Evolutionary conservation across 2,113 vertebrate species (phyloP), one percentile per base, ranked within the genome.

Genomic region (Rhinoptilus africanus): DNA sequence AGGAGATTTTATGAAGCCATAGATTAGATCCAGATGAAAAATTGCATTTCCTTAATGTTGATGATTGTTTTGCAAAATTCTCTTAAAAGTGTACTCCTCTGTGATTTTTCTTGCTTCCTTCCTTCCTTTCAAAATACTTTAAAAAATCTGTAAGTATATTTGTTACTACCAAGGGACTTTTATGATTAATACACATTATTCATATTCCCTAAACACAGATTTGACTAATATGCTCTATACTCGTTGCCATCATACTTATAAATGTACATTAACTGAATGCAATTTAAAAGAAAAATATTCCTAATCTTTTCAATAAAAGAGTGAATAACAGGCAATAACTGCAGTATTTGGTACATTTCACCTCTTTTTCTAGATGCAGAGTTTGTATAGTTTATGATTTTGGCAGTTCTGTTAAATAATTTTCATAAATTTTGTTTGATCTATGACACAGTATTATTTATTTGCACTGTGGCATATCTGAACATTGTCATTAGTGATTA

Each of bases 241-340:
- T 84, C 1, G 1, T 73, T 93, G 86, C 86, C 76, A 86, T 92
- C 79, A 20, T 34, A 50, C 56, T 92, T 94, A 91, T 9, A 95
- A 92, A 96, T 68, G 85, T 89, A 91, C 56, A 85, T 84, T 81
- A 91, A 93, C 43, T 56, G 47, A 84, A 91, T 26, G 37, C 15
- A 93, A 93, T 95, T 88, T 91, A 73, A 83, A 96, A 88, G 89
- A 92, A 96, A 97, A 94, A 95, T 86, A 93, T 81, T 94, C 64
- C 13, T 91, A 93, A 93, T 93, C 47, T 86, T 94, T 96, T 94
- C 75, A 84, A 56, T 80, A 77, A 59, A 89, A 86, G 39, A 84
- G 8, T 30, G 56, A 88, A 72, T 67, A 83, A 59, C n/a, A 77
- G 72, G 72, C 39, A 90, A 77, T 59, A 86, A 69, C 1, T 21